Evolutionary conservation across 2,888 invertebrate genomes (phyloP).

Genomic region (Lordiphosa andalusiaca): DNA sequence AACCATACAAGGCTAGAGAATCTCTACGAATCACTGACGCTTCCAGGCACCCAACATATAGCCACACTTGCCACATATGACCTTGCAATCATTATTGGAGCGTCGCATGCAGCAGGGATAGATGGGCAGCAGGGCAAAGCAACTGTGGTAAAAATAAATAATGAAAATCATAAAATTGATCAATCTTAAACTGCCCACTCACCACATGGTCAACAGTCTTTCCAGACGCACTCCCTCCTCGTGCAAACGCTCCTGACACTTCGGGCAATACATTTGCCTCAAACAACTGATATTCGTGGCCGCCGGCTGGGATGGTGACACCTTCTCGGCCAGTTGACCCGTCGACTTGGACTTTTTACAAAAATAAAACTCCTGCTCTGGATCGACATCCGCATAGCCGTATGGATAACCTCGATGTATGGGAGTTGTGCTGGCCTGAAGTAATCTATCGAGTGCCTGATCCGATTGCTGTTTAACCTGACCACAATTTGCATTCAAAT

Average conservation of each 20-base stretch:
- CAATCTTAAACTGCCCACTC: conserved; percentile 13
- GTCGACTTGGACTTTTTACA: conserved; percentile 60
- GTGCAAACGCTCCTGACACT: conserved; percentile 70
- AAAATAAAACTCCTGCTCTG: conserved; percentile 52
- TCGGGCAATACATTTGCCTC: conserved; percentile 73
- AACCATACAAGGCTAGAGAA: conserved; percentile 11
- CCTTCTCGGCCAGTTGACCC: conserved; percentile 59
- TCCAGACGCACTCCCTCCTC: conserved; percentile 64
- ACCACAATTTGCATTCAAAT: conserved; percentile 45
- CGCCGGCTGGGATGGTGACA: conserved; percentile 42
- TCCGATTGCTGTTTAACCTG: conserved; percentile 45
- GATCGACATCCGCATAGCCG: conserved; percentile 48
- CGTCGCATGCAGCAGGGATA: conserved; percentile 65
- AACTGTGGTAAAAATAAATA: conserved; percentile 46
- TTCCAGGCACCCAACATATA: conserved; percentile 71
- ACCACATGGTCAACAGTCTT: conserved; percentile 62
- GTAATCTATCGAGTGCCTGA: conserved; percentile 47
- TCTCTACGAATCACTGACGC: conserved; percentile 34
- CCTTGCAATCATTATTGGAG: conserved; percentile 62
- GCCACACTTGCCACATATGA: conserved; percentile 72
- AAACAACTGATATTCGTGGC: conserved; percentile 65
- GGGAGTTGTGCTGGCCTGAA: conserved; percentile 30
- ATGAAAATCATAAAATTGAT: background rate
- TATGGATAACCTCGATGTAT: conserved; percentile 62
- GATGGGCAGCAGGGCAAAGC: conserved; percentile 66